Percentiles rank a stretch among this genome's conserved stretches.
Evolutionary conservation across 2,888 invertebrate genomes (phyloP).

Genomic region (Microplitis manilae): DNA sequence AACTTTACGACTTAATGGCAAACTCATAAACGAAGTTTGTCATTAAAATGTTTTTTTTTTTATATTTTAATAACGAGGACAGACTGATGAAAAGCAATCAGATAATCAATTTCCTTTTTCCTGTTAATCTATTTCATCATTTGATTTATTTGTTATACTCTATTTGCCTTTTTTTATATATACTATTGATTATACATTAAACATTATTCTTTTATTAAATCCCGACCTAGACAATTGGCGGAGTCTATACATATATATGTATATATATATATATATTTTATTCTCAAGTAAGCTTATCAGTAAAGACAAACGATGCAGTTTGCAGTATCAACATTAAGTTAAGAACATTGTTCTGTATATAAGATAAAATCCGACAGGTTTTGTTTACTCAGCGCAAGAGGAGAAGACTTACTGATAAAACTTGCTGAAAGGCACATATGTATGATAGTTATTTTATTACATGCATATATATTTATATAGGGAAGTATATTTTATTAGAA

Average conservation of each 20-base stretch:
- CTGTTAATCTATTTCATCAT: background rate
- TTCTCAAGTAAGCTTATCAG: background rate
- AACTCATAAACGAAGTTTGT: background rate
- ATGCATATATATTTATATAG: background rate
- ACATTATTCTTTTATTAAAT: background rate
- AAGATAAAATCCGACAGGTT: slow-evolving; percentile 2
- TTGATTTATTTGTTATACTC: background rate
- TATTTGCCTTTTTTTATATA: too few species aligned
- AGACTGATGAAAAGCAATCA: background rate
- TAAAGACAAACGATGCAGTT: slow-evolving; percentile 6
- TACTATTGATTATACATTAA: background rate
- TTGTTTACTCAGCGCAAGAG: slow-evolving; percentile 19
- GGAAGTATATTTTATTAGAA: too few species aligned
- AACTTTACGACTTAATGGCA: background rate
- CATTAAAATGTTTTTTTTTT: background rate
- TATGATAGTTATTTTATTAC: background rate
- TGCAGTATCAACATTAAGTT: slow-evolving; percentile 1
- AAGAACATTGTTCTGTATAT: background rate
- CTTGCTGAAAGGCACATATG: slow-evolving; percentile 6
- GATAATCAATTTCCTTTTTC: background rate
- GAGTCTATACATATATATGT: background rate
- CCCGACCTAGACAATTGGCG: background rate
- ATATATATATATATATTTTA: background rate
- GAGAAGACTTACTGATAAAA: slow-evolving; percentile 21
- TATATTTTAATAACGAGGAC: background rate